Evolutionary conservation across 1,140 invertebrate species (phyloP), one percentile per base, ranked within the genome.

Genomic region (Bombyx mandarina): DNA sequence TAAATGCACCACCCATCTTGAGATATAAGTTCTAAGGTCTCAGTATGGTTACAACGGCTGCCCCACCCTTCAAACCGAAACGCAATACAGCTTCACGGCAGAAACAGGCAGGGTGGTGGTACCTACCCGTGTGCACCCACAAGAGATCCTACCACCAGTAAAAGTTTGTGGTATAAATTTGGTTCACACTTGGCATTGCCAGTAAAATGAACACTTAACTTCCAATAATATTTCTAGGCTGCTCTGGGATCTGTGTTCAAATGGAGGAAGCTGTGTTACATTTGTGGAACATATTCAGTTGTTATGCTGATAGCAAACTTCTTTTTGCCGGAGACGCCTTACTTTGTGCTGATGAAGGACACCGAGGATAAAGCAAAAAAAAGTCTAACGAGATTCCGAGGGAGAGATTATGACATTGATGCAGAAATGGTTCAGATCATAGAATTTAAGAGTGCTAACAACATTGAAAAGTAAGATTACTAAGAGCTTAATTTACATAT

Each of bases 281-380:
- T 72, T 5, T 57, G 59, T 47, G 57, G 50, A 18, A n/a, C 42
- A 0, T 79, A 60, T 56, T 56, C 69, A 6, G 2, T 73, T 1
- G 5, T 55, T 0, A 45, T 75, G 7, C 67, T 75, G 7, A 7
- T 67, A 6, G 10, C 57, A 3, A 70, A 73, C 56, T 61, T 55
- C 7, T 61, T 69, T 18, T 59, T 82, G 0, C 72, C 74, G 9
- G 79, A 82, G 54, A 71, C 75, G 5, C 79, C 79, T n/a, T 80
- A 80, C 57, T 82, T 57, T 47, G 56, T 74, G 9, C 60, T 82
- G 0, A 57, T 72, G 55, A 69, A 63, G 52, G 60, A 60, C 2
- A 63, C 57, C 7, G 45, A 52, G 6, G 63, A 63, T 10, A 61
- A 69, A 2, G 69, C 75, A 1, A 58, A 56, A 42, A 52, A 18